Evolutionary conservation across 2,888 invertebrate genomes (phyloP), one percentile per base, ranked within the genome.

Genomic region (Amphiduros pacificus): DNA sequence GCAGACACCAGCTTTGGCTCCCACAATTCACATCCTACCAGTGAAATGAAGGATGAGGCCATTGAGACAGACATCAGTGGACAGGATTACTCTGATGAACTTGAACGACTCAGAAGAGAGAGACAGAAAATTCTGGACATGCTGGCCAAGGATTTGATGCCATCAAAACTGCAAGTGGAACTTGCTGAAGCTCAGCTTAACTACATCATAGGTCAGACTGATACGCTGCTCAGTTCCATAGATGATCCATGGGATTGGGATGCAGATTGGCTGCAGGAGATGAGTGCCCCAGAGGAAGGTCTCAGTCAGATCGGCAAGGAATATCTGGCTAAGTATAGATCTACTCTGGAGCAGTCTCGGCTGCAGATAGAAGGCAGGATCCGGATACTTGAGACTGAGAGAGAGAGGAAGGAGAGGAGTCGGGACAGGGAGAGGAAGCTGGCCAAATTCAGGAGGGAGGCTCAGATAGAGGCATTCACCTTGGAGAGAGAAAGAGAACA

Each of bases 151-250:
- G 75, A 75, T 59, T 73, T 77, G 61, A 69, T 80, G 31, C 81
- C 81, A 24, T 73, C 78, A n/a, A 80, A 78, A 60, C 63, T 80
- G 27, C 67, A 79, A 63, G 77, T 81, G 24, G 81, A 82, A 60
- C 65, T 82, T 31, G 72, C 81, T n/a, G 82, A 82, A 63, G 80
- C 79, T 2, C 81, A 81, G 61, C 68, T 82, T n/a, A 81, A 82
- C 60, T 81, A 82, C 63, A 77, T 78, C 62, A 77, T 81, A 55
- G 82, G 81, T 1, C 82, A 82, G 68, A 82, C 82, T 14, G 82
- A 82, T 67, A 69, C 76, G 20, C 64, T 82, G n/a, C 68, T 82
- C 22, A 68, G 77, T 17, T 71, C 77, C 0, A 60, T 82, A 11
- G 79, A 81, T 52, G 65, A 69, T 31, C 63, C 62, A 1, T 48